Evolutionary conservation across 1,140 invertebrate species (phyloP).

Genomic region (Drosophila serrata): DNA sequence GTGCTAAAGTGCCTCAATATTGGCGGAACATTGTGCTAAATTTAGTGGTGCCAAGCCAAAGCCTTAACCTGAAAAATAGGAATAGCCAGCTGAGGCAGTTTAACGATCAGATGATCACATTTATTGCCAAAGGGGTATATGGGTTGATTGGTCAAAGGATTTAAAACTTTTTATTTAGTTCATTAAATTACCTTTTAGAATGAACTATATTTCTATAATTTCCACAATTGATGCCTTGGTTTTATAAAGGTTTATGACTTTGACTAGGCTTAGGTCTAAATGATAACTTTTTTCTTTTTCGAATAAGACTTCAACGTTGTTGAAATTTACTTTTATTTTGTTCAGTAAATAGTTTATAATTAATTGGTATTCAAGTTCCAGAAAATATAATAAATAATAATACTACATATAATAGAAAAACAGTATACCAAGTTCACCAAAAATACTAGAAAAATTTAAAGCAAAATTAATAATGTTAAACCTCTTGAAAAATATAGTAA

Average conservation of each 20-base stretch:
- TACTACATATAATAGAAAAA: not conserved
- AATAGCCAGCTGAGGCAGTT: constrained; percentile 28
- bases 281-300: too few species aligned
- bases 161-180: too few species aligned
- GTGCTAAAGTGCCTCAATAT: constrained; percentile 11
- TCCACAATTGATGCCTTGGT: not conserved
- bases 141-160: not conserved
- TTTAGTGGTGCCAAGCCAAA: constrained; percentile 30
- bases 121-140: constrained; percentile 3
- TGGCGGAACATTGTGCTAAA: constrained; percentile 37
- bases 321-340: too few species aligned
- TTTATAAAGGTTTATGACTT: not conserved
- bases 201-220: not conserved
- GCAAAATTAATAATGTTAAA: too few species aligned
- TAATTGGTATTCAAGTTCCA: too few species aligned
- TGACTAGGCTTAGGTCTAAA: too few species aligned
- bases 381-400: too few species aligned
- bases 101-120: constrained; percentile 22
- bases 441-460: too few species aligned
- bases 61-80: constrained; percentile 65
- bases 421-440: not conserved
- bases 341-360: too few species aligned
- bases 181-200: not conserved
- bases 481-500: too few species aligned
- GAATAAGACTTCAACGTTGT: too few species aligned